Percentiles rank a stretch among this genome's conserved stretches.
These are phyloP conservation scores for Dryoscopus gambensis DNA, from an alignment of 2,113 vertebrate species.

Conservation along the genomic window DNA sequence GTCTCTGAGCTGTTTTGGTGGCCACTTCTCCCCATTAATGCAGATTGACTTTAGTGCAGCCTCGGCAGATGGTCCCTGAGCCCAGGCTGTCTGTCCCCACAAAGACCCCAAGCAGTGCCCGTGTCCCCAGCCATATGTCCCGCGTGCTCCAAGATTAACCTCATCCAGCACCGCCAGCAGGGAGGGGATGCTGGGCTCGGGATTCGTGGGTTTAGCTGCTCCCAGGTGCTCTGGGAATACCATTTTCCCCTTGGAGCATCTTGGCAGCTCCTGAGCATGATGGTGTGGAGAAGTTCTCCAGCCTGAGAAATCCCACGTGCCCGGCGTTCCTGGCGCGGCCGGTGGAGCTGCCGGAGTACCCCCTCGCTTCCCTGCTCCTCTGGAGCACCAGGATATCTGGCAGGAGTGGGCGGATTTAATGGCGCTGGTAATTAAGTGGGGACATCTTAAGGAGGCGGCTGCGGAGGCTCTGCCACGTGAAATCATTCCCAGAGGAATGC, in stretches of 20 bases:
- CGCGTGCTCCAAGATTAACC: conserved; percentile 8
- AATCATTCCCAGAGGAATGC: neutral
- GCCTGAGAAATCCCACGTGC: neutral
- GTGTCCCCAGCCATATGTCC: conserved; percentile 10
- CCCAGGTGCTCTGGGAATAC: neutral
- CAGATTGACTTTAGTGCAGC: neutral
- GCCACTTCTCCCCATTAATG: neutral
- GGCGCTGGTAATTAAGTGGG: neutral
- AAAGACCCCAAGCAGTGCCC: neutral
- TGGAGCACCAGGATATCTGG: neutral
- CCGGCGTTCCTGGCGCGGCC: rapidly evolving
- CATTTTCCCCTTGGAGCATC: neutral
- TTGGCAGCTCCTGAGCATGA: neutral
- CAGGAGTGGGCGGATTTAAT: neutral
- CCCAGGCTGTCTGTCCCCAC: neutral
- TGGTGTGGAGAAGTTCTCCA: neutral
- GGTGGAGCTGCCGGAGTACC: rapidly evolving
- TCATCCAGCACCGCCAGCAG: rapidly evolving
- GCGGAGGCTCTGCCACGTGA: neutral
- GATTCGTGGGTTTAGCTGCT: neutral
- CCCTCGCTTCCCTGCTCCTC: neutral
- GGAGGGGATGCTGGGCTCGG: neutral
- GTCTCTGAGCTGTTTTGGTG: neutral
- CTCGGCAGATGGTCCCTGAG: conserved; percentile 57
- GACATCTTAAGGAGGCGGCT: neutral